Conservation (phyloP, 2,888 invertebrate genomes). For the Erebia aethiops region DNA sequence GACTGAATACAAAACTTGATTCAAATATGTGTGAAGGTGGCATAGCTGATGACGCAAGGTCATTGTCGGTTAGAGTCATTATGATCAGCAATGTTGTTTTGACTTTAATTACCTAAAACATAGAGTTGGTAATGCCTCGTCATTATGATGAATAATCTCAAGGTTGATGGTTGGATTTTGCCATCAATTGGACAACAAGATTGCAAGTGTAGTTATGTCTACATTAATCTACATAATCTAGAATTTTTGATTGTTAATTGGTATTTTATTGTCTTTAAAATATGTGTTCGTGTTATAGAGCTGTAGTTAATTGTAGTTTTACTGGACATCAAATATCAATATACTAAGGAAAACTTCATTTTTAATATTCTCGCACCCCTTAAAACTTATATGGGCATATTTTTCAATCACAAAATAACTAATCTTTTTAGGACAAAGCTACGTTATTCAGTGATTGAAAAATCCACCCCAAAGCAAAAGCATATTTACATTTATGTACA, state of each 20-base stretch:
- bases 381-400: too few species aligned
- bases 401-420: too few species aligned
- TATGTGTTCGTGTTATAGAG: not conserved
- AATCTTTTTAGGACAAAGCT: too few species aligned
- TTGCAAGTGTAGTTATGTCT: conserved; percentile 46
- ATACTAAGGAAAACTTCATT: too few species aligned
- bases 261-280: not conserved
- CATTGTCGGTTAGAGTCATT: conserved; percentile 52
- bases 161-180: conserved; percentile 56
- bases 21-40: conserved; percentile 59
- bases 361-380: too few species aligned
- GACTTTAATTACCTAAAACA: conserved; percentile 45
- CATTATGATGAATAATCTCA: conserved; percentile 48
- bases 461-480: too few species aligned
- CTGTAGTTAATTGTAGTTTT: not conserved
- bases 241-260: not conserved
- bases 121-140: conserved; percentile 57
- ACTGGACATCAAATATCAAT: too few species aligned
- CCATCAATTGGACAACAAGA: conserved; percentile 44
- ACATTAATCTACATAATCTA: not conserved
- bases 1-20: conserved; percentile 36
- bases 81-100: conserved; percentile 41
- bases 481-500: too few species aligned
- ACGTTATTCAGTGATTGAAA: too few species aligned
- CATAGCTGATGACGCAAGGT: conserved; percentile 63